phyloP scores from a whole-genome alignment of 2,113 vertebrate genomes.

The Atractosteus spatula region DNA sequence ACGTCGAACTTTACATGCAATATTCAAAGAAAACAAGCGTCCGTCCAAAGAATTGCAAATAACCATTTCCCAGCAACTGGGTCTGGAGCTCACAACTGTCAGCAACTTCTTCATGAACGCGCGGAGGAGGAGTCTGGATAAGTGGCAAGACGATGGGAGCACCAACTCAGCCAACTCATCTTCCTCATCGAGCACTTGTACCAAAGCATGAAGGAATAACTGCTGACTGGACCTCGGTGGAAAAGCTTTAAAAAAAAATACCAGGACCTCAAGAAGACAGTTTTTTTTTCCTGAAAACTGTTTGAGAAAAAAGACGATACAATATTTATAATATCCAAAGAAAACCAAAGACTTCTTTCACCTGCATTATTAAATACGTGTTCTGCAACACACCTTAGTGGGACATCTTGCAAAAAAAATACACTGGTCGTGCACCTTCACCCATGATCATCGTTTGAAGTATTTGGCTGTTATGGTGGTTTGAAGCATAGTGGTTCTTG shows the following conservation, averaged over 20 bases:
- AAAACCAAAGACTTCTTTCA: conserved; percentile 98
- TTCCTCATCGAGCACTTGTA: conserved; percentile 89
- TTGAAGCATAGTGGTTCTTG: conserved; percentile 61
- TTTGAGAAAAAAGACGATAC: conserved; percentile 75
- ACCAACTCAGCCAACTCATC: conserved; percentile 80
- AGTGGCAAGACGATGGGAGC: conserved; percentile 95
- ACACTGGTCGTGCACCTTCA: conserved; percentile 76
- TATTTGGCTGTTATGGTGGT: conserved; percentile 71
- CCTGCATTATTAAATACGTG: conserved; percentile 83
- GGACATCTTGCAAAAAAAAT: conserved; percentile 74
- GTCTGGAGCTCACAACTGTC: conserved; percentile 95
- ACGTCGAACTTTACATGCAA: conserved; percentile 96
- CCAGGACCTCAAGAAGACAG: conserved; percentile 84
- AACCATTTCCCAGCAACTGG: conserved; percentile 98
- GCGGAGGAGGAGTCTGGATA: conserved; percentile 93
- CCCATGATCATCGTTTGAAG: conserved; percentile 62
- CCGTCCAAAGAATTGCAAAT: conserved; percentile 98
- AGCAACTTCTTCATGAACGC: conserved; percentile 99
- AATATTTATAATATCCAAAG: conserved; percentile 99
- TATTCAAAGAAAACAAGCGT: conserved; percentile 99
- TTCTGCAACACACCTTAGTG: conserved; percentile 81
- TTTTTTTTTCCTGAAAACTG: conserved; percentile 96
- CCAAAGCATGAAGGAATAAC: conserved; percentile 95
- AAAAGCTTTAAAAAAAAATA: conserved; percentile 82
- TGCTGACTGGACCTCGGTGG: conserved; percentile 79